phyloP scores from a whole-genome alignment of 1,140 invertebrate species.

The Zaprionus tsacasi region DNA sequence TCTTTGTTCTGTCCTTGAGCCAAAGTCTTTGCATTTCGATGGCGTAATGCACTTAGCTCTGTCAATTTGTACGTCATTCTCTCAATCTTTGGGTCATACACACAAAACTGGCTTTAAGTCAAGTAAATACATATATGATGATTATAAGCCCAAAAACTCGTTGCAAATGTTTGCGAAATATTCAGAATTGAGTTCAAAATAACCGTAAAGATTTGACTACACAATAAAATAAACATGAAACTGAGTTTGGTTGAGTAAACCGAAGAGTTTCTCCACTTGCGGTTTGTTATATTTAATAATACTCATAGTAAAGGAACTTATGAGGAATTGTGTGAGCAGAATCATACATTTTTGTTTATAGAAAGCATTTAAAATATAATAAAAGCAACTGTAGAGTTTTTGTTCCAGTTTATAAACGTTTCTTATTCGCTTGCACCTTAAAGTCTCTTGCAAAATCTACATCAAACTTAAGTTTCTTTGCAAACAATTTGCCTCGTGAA shows the following conservation, averaged over 20 bases:
- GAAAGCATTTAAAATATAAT: not conserved
- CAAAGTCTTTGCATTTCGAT: slow-evolving; percentile 35
- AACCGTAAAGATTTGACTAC: not conserved
- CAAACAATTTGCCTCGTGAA: not conserved
- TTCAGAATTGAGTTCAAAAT: slow-evolving; percentile 1
- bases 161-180: slow-evolving; percentile 17
- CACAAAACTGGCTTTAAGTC: slow-evolving; percentile 30
- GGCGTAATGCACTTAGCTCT: slow-evolving; percentile 27
- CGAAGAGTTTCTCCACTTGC: not conserved
- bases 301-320: not conserved
- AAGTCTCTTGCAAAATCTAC: not conserved
- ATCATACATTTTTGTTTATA: not conserved
- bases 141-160: slow-evolving; percentile 18
- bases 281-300: not conserved
- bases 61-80: not conserved
- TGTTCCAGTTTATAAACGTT: not conserved
- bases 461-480: not conserved
- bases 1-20: slow-evolving; percentile 29
- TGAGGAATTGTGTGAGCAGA: no score
- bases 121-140: not conserved
- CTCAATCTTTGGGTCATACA: slow-evolving; percentile 8
- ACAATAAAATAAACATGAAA: not conserved
- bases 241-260: not conserved
- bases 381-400: no score
- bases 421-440: not conserved